A percentile compares a stretch with the other conserved stretches of the same genome.
These are phyloP conservation scores for Cryptoblepharus egeriae DNA, from an alignment of 2,797 vertebrate genomes.

Conservation along the genomic window DNA sequence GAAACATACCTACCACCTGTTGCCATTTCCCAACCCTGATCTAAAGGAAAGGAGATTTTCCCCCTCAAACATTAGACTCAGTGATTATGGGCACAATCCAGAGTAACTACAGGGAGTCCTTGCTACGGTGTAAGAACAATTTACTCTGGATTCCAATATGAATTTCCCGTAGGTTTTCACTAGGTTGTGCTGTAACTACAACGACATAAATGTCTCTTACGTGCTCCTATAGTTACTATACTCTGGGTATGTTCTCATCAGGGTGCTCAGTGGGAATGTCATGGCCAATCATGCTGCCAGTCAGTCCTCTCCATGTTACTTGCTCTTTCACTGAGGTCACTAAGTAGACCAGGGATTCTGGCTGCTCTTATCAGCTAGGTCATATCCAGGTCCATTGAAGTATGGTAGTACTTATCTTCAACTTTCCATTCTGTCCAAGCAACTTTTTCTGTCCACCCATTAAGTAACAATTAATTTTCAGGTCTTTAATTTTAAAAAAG, in stretches of 20 bases:
- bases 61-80: no score
- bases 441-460: background rate
- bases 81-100: no score
- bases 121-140: no score
- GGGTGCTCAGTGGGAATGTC: no score
- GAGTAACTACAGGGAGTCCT: no score
- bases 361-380: background rate
- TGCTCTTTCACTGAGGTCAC: background rate
- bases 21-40: no score
- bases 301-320: background rate
- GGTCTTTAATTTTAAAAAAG: background rate
- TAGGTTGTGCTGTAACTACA: no score
- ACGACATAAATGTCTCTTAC: no score
- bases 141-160: no score
- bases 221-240: no score
- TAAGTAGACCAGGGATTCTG: background rate
- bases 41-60: background rate
- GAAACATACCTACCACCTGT: background rate
- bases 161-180: no score
- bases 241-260: no score
- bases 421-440: slow-evolving; percentile 5
- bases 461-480: background rate
- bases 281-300: background rate
- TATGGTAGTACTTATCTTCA: background rate
- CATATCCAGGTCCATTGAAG: background rate